Evolutionary conservation across 2,113 vertebrate genomes (phyloP).

Genomic region (Lepus europaeus): DNA sequence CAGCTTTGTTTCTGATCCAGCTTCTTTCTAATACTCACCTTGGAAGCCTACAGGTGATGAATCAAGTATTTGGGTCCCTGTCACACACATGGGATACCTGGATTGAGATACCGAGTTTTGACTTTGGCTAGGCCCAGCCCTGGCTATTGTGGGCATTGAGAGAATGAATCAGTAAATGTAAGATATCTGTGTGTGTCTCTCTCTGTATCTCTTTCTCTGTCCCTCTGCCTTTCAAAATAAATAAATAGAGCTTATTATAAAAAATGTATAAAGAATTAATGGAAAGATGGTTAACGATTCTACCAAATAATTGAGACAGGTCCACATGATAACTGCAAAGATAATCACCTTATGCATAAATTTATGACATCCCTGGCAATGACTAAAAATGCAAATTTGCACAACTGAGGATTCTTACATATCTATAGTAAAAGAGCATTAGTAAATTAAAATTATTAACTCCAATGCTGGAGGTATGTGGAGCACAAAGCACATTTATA

Average conservation of each 20-base stretch:
- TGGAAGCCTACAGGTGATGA: too few relatives aligned
- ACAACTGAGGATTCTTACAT: not conserved
- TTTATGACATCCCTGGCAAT: not conserved
- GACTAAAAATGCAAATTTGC: not conserved
- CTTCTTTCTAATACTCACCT: too few relatives aligned
- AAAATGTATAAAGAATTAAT: not conserved
- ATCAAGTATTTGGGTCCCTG: too few relatives aligned
- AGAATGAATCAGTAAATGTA: too few relatives aligned
- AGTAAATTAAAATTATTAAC: slow-evolving; percentile 1
- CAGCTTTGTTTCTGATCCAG: too few relatives aligned
- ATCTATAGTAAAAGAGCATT: not conserved
- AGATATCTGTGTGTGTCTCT: too few relatives aligned
- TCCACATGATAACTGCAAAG: not conserved
- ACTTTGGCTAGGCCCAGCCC: too few relatives aligned
- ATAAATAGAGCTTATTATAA: not conserved
- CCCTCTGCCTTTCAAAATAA: too few relatives aligned
- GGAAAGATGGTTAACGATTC: slow-evolving; percentile 1
- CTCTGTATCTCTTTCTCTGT: too few relatives aligned
- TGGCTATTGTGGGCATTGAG: too few relatives aligned
- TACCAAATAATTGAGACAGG: not conserved
- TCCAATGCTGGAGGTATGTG: not conserved
- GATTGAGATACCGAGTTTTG: too few relatives aligned
- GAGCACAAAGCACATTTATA: slow-evolving; percentile 32
- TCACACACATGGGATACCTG: too few relatives aligned
- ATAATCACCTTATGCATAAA: not conserved